Percentiles rank a stretch among this genome's conserved stretches.
phyloP scores from a whole-genome alignment of 1,140 invertebrate species.

The Macrobrachium rosenbergii region DNA sequence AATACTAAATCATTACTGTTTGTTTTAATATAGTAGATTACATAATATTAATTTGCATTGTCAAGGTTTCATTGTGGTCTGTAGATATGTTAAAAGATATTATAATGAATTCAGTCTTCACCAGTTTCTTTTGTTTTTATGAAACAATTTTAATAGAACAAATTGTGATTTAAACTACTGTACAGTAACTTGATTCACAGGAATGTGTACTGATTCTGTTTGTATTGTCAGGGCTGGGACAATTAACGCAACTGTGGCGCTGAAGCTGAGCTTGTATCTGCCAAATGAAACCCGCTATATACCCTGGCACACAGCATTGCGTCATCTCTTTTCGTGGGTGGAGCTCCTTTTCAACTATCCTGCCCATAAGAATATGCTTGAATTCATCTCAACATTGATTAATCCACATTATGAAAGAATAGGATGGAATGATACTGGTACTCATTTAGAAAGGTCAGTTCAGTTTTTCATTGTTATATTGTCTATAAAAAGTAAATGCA shows the following conservation, averaged over 20 bases:
- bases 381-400: slow-evolving; percentile 76
- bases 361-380: slow-evolving; percentile 77
- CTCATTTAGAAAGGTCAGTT: slow-evolving; percentile 78
- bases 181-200: no score
- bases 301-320: slow-evolving; percentile 81
- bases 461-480: neutral
- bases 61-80: no score
- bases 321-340: slow-evolving; percentile 80
- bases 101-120: no score
- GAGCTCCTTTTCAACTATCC: slow-evolving; percentile 78
- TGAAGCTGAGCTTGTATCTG: slow-evolving; percentile 80
- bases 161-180: no score
- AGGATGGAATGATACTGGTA: slow-evolving; percentile 79
- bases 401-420: slow-evolving; percentile 76
- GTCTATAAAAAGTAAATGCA: no score
- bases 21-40: no score
- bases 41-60: no score
- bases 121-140: no score
- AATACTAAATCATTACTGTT: no score
- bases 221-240: slow-evolving; percentile 77
- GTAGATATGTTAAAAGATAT: no score
- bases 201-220: no score
- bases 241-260: slow-evolving; percentile 78
- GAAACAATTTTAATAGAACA: no score
- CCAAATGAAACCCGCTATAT: slow-evolving; percentile 80